Evolutionary conservation across 2,113 vertebrate genomes (phyloP).

Genomic region (Ornithorhynchus anatinus): DNA sequence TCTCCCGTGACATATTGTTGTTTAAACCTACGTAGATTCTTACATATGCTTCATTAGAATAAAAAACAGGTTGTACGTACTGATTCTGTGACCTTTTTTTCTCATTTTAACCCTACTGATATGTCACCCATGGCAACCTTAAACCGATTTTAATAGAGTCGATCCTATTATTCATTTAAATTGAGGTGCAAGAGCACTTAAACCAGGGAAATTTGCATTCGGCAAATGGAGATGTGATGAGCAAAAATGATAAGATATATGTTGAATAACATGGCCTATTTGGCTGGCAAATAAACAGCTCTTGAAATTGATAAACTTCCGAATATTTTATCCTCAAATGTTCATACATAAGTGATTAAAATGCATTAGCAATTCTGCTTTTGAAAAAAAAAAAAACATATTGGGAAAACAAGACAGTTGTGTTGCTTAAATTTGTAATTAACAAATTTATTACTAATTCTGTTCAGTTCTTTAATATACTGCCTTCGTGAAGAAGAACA

Average conservation of each 20-base stretch:
- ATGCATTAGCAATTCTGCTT: constrained; percentile 85
- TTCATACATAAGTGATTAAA: constrained; percentile 89
- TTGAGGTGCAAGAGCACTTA: constrained; percentile 89
- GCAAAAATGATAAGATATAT: constrained; percentile 90
- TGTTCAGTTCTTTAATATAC: constrained; percentile 87
- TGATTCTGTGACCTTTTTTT: constrained; percentile 83
- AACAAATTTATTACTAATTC: constrained; percentile 91
- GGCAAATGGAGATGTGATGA: constrained; percentile 90
- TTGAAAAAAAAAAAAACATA: constrained; percentile 81
- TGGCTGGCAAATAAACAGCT: constrained; percentile 87
- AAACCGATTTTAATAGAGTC: constrained; percentile 88
- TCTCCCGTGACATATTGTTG: constrained; percentile 74
- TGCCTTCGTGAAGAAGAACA: constrained; percentile 85
- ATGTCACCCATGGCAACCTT: constrained; percentile 87
- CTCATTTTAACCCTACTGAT: constrained; percentile 86
- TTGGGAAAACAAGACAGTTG: constrained; percentile 86
- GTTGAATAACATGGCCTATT: constrained; percentile 88
- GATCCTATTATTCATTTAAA: constrained; percentile 90
- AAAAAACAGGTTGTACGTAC: constrained; percentile 82
- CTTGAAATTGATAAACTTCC: constrained; percentile 88
- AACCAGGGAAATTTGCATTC: constrained; percentile 87
- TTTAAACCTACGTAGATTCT: constrained; percentile 68
- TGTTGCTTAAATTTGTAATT: constrained; percentile 91
- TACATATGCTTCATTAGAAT: constrained; percentile 78
- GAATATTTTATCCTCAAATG: constrained; percentile 87